These are phyloP conservation scores for Oasisia sp. DNA, from an alignment of 2,888 invertebrate genomes.

Conservation along the genomic window DNA sequence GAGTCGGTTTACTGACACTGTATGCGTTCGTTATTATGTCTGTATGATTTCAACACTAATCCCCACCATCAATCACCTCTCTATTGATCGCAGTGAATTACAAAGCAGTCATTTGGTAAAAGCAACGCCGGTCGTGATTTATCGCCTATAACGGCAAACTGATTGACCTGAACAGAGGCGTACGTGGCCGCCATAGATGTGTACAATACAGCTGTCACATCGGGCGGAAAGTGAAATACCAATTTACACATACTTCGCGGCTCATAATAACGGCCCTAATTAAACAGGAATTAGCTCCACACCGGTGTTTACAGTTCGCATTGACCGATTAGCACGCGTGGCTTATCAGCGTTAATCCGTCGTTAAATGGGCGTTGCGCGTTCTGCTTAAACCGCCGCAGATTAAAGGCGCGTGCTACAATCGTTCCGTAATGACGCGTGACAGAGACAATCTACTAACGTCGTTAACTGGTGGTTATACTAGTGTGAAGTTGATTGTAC, in stretches of 20 bases:
- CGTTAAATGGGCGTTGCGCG: neutral
- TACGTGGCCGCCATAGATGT: neutral
- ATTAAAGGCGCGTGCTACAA: neutral
- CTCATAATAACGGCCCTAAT: constrained; percentile 6
- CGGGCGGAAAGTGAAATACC: constrained; percentile 4
- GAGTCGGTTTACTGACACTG: neutral
- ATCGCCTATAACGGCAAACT: neutral
- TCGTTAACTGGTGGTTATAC: constrained; percentile 1
- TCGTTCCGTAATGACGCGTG: neutral
- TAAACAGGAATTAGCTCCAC: neutral
- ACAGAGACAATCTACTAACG: neutral
- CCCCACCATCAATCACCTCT: neutral
- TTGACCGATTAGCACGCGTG: neutral
- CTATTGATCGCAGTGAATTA: neutral
- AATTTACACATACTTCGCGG: neutral
- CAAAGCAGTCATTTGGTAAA: neutral
- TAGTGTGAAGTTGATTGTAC: neutral
- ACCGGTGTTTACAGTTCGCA: neutral
- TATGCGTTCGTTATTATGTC: neutral
- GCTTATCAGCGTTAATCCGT: neutral
- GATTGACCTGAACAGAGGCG: neutral
- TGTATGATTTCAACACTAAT: neutral
- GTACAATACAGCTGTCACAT: neutral
- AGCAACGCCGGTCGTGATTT: neutral
- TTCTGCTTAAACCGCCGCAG: neutral